Conservation (phyloP, 2,888 invertebrate species). For the Hemaris fuciformis region DNA sequence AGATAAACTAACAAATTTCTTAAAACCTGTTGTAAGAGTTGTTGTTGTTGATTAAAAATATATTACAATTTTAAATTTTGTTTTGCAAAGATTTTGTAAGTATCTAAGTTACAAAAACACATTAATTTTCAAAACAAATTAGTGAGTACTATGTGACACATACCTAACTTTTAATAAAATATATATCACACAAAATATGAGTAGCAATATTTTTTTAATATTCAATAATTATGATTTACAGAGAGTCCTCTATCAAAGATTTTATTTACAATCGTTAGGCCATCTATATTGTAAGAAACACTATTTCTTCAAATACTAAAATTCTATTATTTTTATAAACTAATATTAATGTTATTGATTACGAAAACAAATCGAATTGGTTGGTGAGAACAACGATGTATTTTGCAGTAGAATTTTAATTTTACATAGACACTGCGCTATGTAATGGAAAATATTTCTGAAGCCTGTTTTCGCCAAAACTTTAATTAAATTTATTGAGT, state of each 20-base stretch:
- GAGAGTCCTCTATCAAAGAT: slow-evolving; percentile 15
- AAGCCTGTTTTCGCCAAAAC: neutral
- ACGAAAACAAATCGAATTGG: neutral
- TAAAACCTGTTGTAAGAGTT: neutral
- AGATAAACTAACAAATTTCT: too few relatives aligned
- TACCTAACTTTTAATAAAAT: neutral
- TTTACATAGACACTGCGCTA: too few relatives aligned
- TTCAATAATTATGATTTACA: slow-evolving; percentile 11
- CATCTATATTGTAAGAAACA: slow-evolving; percentile 48
- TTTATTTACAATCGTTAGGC: slow-evolving; percentile 36
- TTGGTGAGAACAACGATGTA: too few relatives aligned
- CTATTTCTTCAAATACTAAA: slow-evolving; percentile 31
- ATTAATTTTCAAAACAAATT: neutral
- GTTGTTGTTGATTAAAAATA: too few relatives aligned
- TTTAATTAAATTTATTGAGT: neutral
- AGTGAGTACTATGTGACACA: neutral
- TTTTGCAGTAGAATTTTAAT: too few relatives aligned
- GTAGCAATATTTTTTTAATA: slow-evolving; percentile 10
- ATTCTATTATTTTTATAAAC: slow-evolving; percentile 24
- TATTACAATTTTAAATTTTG: too few relatives aligned
- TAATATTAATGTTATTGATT: neutral
- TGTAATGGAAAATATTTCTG: too few relatives aligned
- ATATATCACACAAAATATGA: neutral
- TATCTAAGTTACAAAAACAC: too few relatives aligned
- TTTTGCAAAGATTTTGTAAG: too few relatives aligned